Evolutionary conservation across 64 coral and sea anemone species (phyloP).

Genomic region (Stichodactyla helianthus): DNA sequence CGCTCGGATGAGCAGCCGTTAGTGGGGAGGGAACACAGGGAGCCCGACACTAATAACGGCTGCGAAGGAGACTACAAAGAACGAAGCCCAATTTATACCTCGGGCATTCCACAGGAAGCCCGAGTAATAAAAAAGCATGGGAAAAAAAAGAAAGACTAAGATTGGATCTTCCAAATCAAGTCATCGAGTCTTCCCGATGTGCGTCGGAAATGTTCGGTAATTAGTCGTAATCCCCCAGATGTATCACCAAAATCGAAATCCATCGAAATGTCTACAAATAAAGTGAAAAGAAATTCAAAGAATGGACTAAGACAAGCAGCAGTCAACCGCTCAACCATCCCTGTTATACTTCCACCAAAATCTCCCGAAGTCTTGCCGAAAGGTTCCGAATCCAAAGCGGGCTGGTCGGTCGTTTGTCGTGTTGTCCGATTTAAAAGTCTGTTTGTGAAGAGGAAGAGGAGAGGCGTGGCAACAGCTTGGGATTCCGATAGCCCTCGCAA

Average conservation of each 20-base stretch:
- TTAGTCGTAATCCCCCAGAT: background rate
- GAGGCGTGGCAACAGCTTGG: background rate
- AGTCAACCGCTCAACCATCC: background rate
- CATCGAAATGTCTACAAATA: background rate
- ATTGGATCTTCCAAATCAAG: background rate
- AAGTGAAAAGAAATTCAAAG: background rate
- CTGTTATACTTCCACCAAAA: background rate
- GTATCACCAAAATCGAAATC: background rate
- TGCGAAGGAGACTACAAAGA: too few species aligned
- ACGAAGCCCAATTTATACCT: too few species aligned
- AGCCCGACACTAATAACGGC: too few species aligned
- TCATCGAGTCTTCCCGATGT: constrained; percentile 15
- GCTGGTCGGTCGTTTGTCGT: constrained; percentile 12
- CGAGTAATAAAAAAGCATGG: background rate
- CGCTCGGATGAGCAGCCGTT: too few species aligned
- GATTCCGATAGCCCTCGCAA: background rate
- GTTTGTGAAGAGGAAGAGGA: background rate
- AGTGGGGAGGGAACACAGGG: too few species aligned
- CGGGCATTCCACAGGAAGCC: too few species aligned
- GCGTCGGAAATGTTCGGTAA: background rate
- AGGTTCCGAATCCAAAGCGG: background rate
- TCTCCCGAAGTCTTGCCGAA: background rate
- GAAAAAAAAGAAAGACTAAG: background rate
- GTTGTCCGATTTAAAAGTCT: background rate
- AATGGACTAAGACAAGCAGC: background rate